These are phyloP conservation scores for Dallia pectoralis DNA, from an alignment of 2,797 vertebrate genomes.

Conservation along the genomic window DNA sequence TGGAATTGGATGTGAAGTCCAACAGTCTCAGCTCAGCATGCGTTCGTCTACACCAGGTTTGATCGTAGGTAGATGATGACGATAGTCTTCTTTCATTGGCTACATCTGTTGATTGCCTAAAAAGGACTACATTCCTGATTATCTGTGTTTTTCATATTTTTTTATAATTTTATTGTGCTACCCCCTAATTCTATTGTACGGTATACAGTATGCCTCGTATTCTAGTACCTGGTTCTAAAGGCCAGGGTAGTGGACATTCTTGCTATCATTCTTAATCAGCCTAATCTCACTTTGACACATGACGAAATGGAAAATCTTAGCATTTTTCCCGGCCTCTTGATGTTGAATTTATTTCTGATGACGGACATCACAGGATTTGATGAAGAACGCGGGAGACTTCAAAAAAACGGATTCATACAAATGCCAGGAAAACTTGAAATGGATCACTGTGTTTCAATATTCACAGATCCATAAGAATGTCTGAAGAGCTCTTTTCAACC, in stretches of 20 bases:
- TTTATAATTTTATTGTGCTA: neutral
- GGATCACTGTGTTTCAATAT: too few species aligned
- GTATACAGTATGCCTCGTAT: too few species aligned
- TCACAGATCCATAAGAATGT: too few species aligned
- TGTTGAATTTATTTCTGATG: constrained; percentile 5
- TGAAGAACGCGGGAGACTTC: neutral
- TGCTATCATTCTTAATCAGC: neutral
- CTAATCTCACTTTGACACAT: neutral
- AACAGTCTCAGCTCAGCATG: too few species aligned
- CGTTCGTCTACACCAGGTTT: too few species aligned
- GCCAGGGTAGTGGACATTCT: neutral
- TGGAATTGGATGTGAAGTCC: too few species aligned
- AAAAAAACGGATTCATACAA: neutral
- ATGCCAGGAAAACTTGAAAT: too few species aligned
- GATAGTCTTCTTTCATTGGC: too few species aligned
- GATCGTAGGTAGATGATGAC: too few species aligned
- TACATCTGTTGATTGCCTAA: neutral
- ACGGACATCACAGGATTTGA: neutral
- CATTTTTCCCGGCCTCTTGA: neutral
- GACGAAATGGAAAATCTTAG: neutral
- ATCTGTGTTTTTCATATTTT: neutral
- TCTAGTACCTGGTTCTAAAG: neutral
- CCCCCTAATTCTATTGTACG: neutral
- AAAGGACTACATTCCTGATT: too few species aligned
- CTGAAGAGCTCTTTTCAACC: too few species aligned